Evolutionary conservation across 2,113 vertebrate species (phyloP), one percentile per base, ranked within the genome.

Genomic region (Okapia johnstoni): DNA sequence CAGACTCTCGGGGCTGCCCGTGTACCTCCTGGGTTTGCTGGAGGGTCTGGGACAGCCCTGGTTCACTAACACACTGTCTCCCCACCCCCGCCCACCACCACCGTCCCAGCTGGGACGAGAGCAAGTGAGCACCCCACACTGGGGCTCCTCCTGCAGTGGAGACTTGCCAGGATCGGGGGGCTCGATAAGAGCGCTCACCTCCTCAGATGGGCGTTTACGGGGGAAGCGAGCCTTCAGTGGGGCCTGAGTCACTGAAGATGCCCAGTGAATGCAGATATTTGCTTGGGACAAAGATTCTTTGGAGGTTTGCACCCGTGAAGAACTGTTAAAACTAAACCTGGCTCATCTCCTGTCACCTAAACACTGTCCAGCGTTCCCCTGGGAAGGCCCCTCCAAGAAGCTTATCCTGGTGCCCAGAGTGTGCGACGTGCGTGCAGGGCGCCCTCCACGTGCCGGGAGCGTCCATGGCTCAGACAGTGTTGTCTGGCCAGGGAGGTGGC

Each of bases 351-450:
- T 85, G 13, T 70, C 15, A 21, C 13, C 5, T 36, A 2, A 13
- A 16, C 7, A 12, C 52, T 25, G n/a, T 48, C 26, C 12, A 1
- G 0, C 76, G 7, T n/a, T 36, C 28, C 25, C n/a, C 54, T n/a
- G 1, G 2, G 0, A 52, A 55, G n/a, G 52, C 48, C 36, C 60
- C 16, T 50, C 6, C 4, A 30, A 73, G n/a, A 30, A 28, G 55
- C 14, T 66, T 11, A 1, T 55, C 21, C 19, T 93, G 48, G 19
- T 50, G 3, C 40, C 50, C 14, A 15, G 25, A 13, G 60, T 7
- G 5, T 2, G 14, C 17, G 7, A 5, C 9, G 9, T 28, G 2
- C 8, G 0, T 43, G 30, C 40, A 4, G n/a, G 43, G n/a, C 21
- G 2, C 57, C 60, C 28, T 43, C 1, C n/a, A 40, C 26, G 1